Evolutionary conservation across 2,888 invertebrate genomes (phyloP), one percentile per base, ranked within the genome.

Genomic region (Dryococelus australis): DNA sequence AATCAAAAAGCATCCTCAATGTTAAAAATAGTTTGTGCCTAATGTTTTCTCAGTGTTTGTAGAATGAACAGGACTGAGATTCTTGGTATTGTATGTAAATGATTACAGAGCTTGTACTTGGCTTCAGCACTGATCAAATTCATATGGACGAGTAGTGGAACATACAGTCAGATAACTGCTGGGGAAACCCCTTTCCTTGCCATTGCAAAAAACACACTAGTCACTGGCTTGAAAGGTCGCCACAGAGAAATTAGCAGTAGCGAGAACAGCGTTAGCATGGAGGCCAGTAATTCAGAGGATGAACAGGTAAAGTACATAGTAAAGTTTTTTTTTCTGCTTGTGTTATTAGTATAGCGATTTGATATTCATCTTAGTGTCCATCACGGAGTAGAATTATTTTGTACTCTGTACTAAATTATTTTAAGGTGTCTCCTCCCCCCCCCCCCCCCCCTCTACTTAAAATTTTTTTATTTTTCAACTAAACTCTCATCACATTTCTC

Each of bases 81-180:
- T n/a, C 65, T 8, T 65, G 65, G 8, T 8, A 65, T 65, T 65
- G 65, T 65, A n/a, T 16, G 20, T 47, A 47, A 65, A 87, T 90
- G 88, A 91, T 35, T 92, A 53, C 93, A 97, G 95, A 98, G 98
- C 90, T 94, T 98, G 89, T 97, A 97, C 92, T 94, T 98, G 89
- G 97, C 98, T 3, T 98, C 98, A 6, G 97, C 98, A 0, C 93
- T 98, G 88, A 97, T 97, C 90, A 98, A 98, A 91, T 96, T 97
- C 90, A 96, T 98, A 92, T 98, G 98, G 98, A 96, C 97, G 0
- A 96, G 97, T 43, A 91, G 90, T 85, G 90, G 91, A 47, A 91
- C 91, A 3, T 90, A 90, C 85, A 90, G 90, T n/a, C 89, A 89
- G 85, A 91, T 9, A 91, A 91, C 65, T 91, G 65, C 65, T 6